Conservation (phyloP, 2,113 vertebrate genomes). For the Sturnira hondurensis region DNA sequence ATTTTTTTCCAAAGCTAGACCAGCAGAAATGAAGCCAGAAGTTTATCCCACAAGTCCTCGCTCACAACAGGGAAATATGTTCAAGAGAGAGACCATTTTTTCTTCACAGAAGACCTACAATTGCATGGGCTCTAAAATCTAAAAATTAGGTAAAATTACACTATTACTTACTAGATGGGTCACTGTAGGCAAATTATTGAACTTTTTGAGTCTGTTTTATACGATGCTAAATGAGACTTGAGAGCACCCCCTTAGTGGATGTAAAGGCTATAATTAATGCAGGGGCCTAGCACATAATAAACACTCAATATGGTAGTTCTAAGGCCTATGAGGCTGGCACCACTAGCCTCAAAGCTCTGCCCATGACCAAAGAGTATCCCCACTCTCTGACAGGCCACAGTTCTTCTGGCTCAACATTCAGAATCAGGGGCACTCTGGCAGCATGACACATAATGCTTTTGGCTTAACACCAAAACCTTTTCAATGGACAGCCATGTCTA, state of each 20-base stretch:
- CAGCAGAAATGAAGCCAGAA: not conserved
- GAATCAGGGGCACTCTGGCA: not conserved
- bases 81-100: not conserved
- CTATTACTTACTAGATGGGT: not conserved
- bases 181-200: not conserved
- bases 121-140: not conserved
- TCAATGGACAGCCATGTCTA: not conserved
- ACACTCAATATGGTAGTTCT: not conserved
- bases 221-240: not conserved
- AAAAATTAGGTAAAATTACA: not conserved
- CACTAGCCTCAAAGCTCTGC: not conserved
- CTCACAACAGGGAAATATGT: not conserved
- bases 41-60: not conserved
- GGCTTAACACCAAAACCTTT: not conserved
- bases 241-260: not conserved
- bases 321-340: not conserved
- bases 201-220: not conserved
- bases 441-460: not conserved
- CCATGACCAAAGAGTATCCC: not conserved
- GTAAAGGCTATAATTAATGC: not conserved
- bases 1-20: not conserved
- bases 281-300: not conserved
- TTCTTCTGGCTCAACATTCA: not conserved
- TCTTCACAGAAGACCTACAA: not conserved
- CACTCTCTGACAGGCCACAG: not conserved